These are phyloP conservation scores for Mystacides longicornis DNA, from an alignment of 2,888 invertebrate species.

Conservation along the genomic window DNA sequence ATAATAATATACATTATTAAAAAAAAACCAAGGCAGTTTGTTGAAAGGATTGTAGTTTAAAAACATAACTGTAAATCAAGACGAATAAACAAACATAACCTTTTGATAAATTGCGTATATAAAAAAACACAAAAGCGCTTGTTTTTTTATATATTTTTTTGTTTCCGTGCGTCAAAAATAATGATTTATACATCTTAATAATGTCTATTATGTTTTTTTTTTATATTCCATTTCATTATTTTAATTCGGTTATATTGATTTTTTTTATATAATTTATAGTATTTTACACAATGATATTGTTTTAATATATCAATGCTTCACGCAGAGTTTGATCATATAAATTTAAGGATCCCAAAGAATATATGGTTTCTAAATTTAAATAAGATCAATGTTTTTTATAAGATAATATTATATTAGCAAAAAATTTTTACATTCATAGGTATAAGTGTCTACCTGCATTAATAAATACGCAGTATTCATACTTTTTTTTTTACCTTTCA, in stretches of 20 bases:
- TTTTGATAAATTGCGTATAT: background rate
- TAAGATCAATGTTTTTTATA: too few relatives aligned
- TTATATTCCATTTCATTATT: background rate
- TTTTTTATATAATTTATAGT: background rate
- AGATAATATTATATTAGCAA: too few relatives aligned
- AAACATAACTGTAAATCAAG: background rate
- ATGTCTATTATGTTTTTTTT: background rate
- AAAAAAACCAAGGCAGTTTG: background rate
- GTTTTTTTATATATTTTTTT: background rate
- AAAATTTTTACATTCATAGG: too few relatives aligned
- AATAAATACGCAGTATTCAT: too few relatives aligned
- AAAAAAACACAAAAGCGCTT: background rate
- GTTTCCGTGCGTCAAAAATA: background rate
- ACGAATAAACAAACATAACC: background rate
- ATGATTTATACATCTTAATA: conserved; percentile 1
- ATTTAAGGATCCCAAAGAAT: too few relatives aligned
- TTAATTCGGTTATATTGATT: conserved; percentile 1
- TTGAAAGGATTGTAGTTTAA: background rate
- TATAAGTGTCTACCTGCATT: too few relatives aligned
- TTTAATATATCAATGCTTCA: background rate
- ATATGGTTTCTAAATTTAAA: conserved; percentile 1
- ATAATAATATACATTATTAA: background rate
- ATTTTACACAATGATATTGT: background rate
- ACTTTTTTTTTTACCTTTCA: too few relatives aligned
- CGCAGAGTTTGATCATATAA: background rate